Conservation (phyloP, 1,140 invertebrate genomes). For the Hyphantria cunea region DNA sequence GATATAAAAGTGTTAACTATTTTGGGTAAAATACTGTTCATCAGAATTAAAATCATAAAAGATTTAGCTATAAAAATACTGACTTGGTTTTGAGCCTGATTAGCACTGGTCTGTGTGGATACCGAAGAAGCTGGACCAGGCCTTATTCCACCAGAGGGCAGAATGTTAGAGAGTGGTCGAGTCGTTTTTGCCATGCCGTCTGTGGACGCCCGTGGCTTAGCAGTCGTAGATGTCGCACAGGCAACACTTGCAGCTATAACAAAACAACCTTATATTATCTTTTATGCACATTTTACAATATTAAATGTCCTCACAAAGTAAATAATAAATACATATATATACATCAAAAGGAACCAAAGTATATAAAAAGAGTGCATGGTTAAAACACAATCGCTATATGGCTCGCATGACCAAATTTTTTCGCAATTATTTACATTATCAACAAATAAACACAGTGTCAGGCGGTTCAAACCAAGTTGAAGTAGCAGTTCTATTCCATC, state of each 20-base stretch:
- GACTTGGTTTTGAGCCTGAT: conserved; percentile 84
- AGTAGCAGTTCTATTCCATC: no score
- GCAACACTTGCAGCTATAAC: conserved; percentile 56
- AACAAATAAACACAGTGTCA: neutral
- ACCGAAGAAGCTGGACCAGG: conserved; percentile 88
- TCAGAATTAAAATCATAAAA: no score
- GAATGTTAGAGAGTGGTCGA: conserved; percentile 85
- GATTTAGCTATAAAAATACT: conserved; percentile 5
- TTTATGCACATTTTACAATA: neutral
- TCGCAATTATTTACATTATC: neutral
- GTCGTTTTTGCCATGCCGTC: conserved; percentile 82
- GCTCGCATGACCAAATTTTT: no score
- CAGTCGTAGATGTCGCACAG: conserved; percentile 50
- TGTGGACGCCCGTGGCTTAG: conserved; percentile 62
- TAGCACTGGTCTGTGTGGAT: conserved; percentile 88
- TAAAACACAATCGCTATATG: no score
- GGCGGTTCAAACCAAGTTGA: conserved; percentile 9
- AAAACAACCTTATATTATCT: neutral
- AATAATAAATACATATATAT: no score
- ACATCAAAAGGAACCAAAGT: no score
- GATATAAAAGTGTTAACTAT: no score
- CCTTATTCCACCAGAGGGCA: conserved; percentile 86
- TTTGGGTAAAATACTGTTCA: no score
- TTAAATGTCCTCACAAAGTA: no score
- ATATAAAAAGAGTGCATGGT: no score